Conservation (phyloP, 2,888 invertebrate species). For the Polydrusus cervinus region DNA sequence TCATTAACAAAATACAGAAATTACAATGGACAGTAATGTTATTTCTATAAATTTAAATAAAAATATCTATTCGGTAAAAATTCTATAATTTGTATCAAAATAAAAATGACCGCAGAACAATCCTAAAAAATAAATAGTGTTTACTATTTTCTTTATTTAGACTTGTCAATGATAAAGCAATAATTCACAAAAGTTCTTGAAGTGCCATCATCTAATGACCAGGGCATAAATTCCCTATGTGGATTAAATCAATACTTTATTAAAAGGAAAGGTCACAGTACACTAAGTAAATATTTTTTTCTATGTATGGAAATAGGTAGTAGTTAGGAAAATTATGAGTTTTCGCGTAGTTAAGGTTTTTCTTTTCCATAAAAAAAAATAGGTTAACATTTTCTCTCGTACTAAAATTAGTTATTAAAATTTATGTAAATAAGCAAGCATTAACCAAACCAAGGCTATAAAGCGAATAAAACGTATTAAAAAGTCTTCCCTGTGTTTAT, state of each 20-base stretch:
- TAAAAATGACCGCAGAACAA: constrained; percentile 18
- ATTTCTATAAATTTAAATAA: constrained; percentile 3
- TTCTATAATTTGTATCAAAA: constrained; percentile 3
- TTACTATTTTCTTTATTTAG: constrained; percentile 20
- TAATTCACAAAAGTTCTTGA: constrained; percentile 34
- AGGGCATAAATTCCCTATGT: constrained; percentile 18
- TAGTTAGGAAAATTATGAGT: background rate
- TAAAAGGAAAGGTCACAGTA: constrained; percentile 3
- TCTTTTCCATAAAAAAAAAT: background rate
- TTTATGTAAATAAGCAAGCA: background rate
- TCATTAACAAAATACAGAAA: background rate
- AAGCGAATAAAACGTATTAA: background rate
- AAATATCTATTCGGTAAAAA: background rate
- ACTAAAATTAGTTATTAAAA: background rate
- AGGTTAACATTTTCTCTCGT: background rate
- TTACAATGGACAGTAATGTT: background rate
- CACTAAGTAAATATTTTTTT: constrained; percentile 30
- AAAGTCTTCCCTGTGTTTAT: background rate
- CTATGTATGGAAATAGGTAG: background rate
- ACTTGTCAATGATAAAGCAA: constrained; percentile 23
- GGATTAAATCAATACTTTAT: constrained; percentile 38
- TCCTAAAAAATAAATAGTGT: constrained; percentile 4
- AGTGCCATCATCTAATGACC: constrained; percentile 29
- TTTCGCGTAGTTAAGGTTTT: background rate
- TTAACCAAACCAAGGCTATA: background rate